These are phyloP conservation scores for Atopsyche davidsoni DNA, from an alignment of 1,140 invertebrate species.

Conservation along the genomic window DNA sequence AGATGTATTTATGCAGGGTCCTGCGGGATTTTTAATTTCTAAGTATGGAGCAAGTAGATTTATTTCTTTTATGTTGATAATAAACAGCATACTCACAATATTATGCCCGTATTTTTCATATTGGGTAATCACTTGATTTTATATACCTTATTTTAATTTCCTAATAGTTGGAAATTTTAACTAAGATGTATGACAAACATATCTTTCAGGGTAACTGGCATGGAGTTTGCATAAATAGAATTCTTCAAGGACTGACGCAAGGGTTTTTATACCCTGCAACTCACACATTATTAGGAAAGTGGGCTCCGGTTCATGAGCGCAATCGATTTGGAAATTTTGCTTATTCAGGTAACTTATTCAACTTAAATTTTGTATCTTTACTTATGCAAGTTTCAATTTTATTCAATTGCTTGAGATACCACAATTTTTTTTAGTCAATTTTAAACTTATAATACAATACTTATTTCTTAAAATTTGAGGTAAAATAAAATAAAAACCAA, in stretches of 20 bases:
- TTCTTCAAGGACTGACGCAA: slow-evolving; percentile 63
- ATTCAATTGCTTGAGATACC: neutral
- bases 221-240: slow-evolving; percentile 47
- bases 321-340: slow-evolving; percentile 46
- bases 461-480: neutral
- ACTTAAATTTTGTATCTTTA: neutral
- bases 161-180: too few relatives aligned
- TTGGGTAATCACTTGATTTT: neutral
- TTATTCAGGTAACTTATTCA: slow-evolving; percentile 35
- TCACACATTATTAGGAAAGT: slow-evolving; percentile 64
- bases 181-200: too few relatives aligned
- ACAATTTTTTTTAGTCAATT: neutral
- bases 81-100: neutral
- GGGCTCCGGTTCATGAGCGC: slow-evolving; percentile 63
- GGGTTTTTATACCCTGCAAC: slow-evolving; percentile 64
- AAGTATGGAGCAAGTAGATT: slow-evolving; percentile 11
- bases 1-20: neutral
- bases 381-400: neutral
- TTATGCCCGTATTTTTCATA: slow-evolving; percentile 1
- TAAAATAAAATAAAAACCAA: neutral
- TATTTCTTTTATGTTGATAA: neutral
- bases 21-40: slow-evolving; percentile 5
- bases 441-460: neutral
- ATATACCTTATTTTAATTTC: neutral
- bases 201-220: slow-evolving; percentile 38